These are phyloP conservation scores for Rhynchonycteris naso DNA, from an alignment of 2,797 vertebrate genomes.

Conservation along the genomic window DNA sequence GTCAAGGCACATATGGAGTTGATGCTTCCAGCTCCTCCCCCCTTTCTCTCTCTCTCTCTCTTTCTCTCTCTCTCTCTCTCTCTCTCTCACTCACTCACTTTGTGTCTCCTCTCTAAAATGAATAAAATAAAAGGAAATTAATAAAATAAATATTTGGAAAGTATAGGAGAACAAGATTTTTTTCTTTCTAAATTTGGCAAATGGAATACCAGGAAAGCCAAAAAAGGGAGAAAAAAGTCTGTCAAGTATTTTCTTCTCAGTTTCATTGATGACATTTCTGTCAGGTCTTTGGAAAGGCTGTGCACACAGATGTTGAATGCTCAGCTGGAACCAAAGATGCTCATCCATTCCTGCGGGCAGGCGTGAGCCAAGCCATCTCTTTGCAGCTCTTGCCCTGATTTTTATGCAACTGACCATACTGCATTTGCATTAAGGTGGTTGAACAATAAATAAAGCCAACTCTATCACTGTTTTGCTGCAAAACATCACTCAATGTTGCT, in stretches of 20 bases:
- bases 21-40: too few species aligned
- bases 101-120: too few species aligned
- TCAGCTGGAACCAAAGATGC: slow-evolving; percentile 70
- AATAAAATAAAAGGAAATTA: too few species aligned
- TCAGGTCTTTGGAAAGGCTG: slow-evolving; percentile 75
- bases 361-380: slow-evolving; percentile 49
- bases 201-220: slow-evolving; percentile 63
- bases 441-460: neutral
- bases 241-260: slow-evolving; percentile 78
- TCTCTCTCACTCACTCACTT: too few species aligned
- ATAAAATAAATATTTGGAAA: slow-evolving; percentile 58
- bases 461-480: neutral
- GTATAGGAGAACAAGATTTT: neutral
- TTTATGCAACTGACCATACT: slow-evolving; percentile 8
- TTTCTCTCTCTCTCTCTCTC: too few species aligned
- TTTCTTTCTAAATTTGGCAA: slow-evolving; percentile 71
- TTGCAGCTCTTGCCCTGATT: slow-evolving; percentile 39
- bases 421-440: slow-evolving; percentile 46
- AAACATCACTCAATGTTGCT: slow-evolving; percentile 22
- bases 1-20: too few species aligned
- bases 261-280: slow-evolving; percentile 79
- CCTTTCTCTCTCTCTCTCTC: too few species aligned
- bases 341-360: slow-evolving; percentile 64
- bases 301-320: slow-evolving; percentile 63
- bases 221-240: slow-evolving; percentile 60